Evolutionary conservation across 2,113 vertebrate genomes (phyloP).

Genomic region (Otocyon megalotis): DNA sequence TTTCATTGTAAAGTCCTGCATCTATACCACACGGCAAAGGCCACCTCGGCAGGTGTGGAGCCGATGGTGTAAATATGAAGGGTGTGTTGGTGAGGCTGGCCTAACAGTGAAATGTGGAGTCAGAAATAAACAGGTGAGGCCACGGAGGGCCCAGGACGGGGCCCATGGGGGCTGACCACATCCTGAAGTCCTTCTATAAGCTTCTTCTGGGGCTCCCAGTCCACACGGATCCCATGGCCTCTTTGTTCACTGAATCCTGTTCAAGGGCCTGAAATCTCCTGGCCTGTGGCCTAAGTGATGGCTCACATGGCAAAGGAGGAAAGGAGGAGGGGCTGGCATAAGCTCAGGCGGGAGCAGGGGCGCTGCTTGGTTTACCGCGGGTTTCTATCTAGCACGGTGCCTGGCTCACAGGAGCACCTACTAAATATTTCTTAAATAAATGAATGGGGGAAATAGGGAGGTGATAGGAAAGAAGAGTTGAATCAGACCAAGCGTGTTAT

Average conservation of each 20-base stretch:
- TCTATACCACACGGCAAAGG: background rate
- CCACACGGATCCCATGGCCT: background rate
- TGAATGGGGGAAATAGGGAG: background rate
- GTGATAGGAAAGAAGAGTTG: background rate
- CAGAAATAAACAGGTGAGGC: background rate
- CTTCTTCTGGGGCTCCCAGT: background rate
- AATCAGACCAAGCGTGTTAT: background rate
- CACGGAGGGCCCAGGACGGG: background rate
- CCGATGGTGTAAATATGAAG: background rate
- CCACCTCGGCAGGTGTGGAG: background rate
- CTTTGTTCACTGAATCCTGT: background rate
- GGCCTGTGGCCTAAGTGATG: background rate
- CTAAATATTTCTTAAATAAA: background rate
- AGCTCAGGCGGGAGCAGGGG: background rate
- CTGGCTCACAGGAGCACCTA: background rate
- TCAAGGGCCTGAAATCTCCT: background rate
- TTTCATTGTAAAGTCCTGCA: background rate
- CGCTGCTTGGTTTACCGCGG: background rate
- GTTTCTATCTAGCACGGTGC: too few species aligned
- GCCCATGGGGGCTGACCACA: background rate
- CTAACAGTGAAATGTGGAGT: background rate
- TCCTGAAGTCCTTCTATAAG: background rate
- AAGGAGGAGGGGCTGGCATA: background rate
- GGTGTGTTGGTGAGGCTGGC: background rate
- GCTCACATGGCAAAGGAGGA: background rate